Conservation (phyloP, 2,797 vertebrate genomes). For the Gila robusta region DNA sequence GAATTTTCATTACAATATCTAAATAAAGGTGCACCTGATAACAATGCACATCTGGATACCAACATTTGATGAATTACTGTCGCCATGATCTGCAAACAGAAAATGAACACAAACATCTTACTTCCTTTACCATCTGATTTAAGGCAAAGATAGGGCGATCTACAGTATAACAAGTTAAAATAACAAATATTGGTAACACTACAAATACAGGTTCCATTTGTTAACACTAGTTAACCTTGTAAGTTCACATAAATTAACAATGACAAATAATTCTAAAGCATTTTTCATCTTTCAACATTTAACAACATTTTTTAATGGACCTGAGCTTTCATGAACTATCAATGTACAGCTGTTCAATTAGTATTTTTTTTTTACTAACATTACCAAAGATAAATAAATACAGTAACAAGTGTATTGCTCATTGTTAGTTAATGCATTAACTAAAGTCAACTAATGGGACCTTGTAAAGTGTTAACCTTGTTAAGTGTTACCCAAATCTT, state of each 20-base stretch:
- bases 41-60: neutral
- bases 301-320: too few species aligned
- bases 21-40: neutral
- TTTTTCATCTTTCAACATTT: too few species aligned
- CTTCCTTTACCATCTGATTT: neutral
- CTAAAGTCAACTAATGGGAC: neutral
- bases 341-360: neutral
- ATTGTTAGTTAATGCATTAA: neutral
- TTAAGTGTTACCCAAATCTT: neutral
- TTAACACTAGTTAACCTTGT: too few species aligned
- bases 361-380: neutral
- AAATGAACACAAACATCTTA: neutral
- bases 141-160: neutral
- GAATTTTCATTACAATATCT: neutral
- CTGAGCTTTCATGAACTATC: neutral
- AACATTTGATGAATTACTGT: neutral
- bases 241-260: too few species aligned
- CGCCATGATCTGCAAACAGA: neutral
- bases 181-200: neutral
- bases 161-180: neutral
- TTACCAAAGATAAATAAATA: neutral
- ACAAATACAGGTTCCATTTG: neutral
- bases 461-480: neutral
- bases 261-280: too few species aligned
- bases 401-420: neutral